Base-by-base conservation (phyloP, 2,113 vertebrate genomes). In the Peromyscus maniculatus region DNA sequence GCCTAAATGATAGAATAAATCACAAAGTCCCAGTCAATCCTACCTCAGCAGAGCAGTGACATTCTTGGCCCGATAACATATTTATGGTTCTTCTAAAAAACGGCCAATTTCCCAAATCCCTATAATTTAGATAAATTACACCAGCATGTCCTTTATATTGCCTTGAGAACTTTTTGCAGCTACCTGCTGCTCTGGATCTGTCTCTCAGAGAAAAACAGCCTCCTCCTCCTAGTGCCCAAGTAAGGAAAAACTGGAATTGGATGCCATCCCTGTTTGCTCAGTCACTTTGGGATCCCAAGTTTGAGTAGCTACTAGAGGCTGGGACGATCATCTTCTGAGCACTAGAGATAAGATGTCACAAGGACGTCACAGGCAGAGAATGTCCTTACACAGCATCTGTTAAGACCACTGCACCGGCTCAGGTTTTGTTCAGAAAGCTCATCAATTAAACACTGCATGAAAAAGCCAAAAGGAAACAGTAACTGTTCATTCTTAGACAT, bases 21-120 rank as follows among this genome's bases (percentile, higher is more conserved):
- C 72, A 36, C 28, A 83, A 64, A 67, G 89, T 46, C 17, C 57
- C 39, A 6, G 33, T 19, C 82, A 87, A 83, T 66, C 46, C n/a
- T 90, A 43, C 46, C 59, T 90, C 21, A 17, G 78, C 31, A 80
- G 49, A 69, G 33, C 55, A 13, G 10, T 43, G 67, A 12, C 80
- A 71, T 91, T 77, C 69, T 67, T 31, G 64, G 57, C 67, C 90
- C 89, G 31, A 0, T 69, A 64, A 92, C 24, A 88, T 43, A 43
- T 8, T 11, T 74, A 33, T 74, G 39, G 36, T 95, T 87, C 80
- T 87, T 84, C 80, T 90, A 36, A 83, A 83, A 86, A 89, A 83
- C 11, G 82, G 67, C 1, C 15, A 1, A 72, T 26, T 55, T 88
- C 17, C n/a, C 21, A 7, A 4, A 24, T 55, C 46, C 7, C 36